A percentile compares a stretch with the other conserved stretches of the same genome.
phyloP scores from a whole-genome alignment of 2,888 invertebrate species.

The Gisinianus flammeolus region DNA sequence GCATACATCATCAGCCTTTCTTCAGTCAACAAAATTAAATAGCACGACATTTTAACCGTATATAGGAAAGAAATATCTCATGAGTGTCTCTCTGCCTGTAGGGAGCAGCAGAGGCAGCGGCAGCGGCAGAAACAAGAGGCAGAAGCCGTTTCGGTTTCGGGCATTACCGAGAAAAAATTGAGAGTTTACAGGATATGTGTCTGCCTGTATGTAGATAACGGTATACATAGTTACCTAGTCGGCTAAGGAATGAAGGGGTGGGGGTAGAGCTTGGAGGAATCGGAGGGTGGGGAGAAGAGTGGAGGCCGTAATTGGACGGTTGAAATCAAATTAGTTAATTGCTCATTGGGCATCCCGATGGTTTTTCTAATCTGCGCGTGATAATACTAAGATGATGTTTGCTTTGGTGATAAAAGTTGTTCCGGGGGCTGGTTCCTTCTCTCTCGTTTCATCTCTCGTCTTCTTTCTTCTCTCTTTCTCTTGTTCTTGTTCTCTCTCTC shows the following conservation, averaged over 20 bases:
- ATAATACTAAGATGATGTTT: constrained; percentile 60
- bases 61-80: too few relatives aligned
- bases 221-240: too few relatives aligned
- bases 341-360: constrained; percentile 59
- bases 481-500: not conserved
- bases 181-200: too few relatives aligned
- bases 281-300: constrained; percentile 14
- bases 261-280: constrained; percentile 1
- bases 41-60: not conserved
- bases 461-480: not conserved
- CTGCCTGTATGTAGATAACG: too few relatives aligned
- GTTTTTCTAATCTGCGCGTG: constrained; percentile 59
- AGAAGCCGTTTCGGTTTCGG: too few relatives aligned
- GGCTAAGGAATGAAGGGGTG: too few relatives aligned
- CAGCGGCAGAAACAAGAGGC: too few relatives aligned
- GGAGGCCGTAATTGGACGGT: constrained; percentile 58
- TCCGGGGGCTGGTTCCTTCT: constrained; percentile 28
- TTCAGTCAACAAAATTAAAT: constrained; percentile 29
- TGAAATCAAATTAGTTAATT: constrained; percentile 60
- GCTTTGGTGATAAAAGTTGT: constrained; percentile 56
- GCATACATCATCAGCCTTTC: constrained; percentile 13
- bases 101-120: too few relatives aligned
- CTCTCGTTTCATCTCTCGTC: not conserved
- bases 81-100: too few relatives aligned
- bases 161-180: too few relatives aligned